Percentiles rank a stretch among this genome's conserved stretches.
Evolutionary conservation across 2,113 vertebrate species (phyloP).

Genomic region (Trematocara macrostoma): DNA sequence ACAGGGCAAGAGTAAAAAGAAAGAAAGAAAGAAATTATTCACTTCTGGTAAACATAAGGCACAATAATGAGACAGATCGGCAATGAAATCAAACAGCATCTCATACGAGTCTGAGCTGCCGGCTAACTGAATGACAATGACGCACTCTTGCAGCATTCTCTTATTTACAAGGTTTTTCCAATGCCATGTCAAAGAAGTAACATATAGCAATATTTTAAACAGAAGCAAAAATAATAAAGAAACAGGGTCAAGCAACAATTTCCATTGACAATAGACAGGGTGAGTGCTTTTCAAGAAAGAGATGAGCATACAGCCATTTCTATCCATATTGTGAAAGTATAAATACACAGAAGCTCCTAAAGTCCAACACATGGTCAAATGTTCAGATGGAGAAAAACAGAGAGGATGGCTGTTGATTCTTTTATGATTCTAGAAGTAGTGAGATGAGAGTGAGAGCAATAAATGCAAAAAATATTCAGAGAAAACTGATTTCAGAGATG

Average conservation of each 20-base stretch:
- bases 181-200: not conserved
- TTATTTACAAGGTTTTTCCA: not conserved
- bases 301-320: not conserved
- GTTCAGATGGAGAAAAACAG: not conserved
- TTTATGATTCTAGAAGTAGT: not conserved
- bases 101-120: not conserved
- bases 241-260: not conserved
- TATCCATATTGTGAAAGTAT: not conserved
- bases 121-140: conserved; percentile 3
- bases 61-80: conserved; percentile 10
- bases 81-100: not conserved
- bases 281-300: not conserved
- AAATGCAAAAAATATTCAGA: not conserved
- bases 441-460: not conserved
- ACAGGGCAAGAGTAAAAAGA: not conserved
- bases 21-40: not conserved
- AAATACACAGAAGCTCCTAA: not conserved
- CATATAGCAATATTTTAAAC: not conserved
- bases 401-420: not conserved
- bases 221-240: not conserved
- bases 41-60: conserved; percentile 11
- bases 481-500: not conserved
- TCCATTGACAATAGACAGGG: not conserved
- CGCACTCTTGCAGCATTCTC: not conserved
- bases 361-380: not conserved